Evolutionary conservation across 2,888 invertebrate genomes (phyloP).

Genomic region (Pimpla rufipes): DNA sequence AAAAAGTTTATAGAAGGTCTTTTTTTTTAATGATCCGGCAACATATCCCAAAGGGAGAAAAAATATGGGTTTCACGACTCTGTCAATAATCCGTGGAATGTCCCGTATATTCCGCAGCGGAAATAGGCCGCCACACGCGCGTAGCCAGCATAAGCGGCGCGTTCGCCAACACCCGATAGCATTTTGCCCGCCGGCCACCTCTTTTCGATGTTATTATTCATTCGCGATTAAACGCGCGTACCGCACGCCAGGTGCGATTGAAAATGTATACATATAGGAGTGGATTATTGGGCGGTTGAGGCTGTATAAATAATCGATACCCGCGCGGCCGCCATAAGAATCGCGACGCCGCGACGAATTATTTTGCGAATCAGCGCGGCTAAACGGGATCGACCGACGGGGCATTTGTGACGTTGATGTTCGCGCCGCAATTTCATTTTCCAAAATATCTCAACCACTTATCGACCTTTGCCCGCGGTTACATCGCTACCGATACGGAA

Average conservation of each 20-base stretch:
- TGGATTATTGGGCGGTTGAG: conserved; percentile 58
- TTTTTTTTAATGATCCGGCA: too few species aligned
- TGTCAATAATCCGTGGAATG: too few species aligned
- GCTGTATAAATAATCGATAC: conserved; percentile 44
- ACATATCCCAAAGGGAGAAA: too few species aligned
- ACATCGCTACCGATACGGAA: background rate
- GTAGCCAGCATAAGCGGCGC: background rate
- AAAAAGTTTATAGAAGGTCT: too few species aligned
- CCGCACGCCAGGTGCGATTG: conserved; percentile 65
- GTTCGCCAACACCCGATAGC: conserved; percentile 47
- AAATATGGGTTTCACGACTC: too few species aligned
- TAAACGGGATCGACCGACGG: too few species aligned
- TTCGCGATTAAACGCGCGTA: conserved; percentile 61
- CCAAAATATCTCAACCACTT: too few species aligned
- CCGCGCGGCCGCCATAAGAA: conserved; percentile 2
- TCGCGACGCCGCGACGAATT: conserved; percentile 37
- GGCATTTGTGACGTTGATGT: too few species aligned
- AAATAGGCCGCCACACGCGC: background rate
- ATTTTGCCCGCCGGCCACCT: conserved; percentile 50
- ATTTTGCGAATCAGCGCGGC: conserved; percentile 32
- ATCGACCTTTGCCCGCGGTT: too few species aligned
- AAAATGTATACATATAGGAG: conserved; percentile 60
- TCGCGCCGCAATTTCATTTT: too few species aligned
- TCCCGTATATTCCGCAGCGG: background rate
- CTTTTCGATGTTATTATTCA: conserved; percentile 62